Evolutionary conservation across 1,140 invertebrate genomes (phyloP).

Genomic region (Diprion similis): DNA sequence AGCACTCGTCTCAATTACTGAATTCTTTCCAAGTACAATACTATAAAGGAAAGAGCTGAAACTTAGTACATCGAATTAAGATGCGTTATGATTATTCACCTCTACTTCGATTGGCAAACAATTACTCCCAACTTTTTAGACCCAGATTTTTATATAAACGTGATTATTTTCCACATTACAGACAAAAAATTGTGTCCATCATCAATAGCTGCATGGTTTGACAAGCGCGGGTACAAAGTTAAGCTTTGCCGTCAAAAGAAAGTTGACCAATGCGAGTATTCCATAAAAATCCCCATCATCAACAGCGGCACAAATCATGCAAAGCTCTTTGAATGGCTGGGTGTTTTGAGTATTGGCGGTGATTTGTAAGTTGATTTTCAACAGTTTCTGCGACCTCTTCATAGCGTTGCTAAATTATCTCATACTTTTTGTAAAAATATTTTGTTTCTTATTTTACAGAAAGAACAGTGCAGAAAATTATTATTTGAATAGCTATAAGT

Average conservation of each 20-base stretch:
- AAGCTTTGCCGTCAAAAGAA: conserved; percentile 54
- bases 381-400: not conserved
- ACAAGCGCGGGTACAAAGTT: conserved; percentile 55
- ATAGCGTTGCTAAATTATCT: not conserved
- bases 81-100: no score
- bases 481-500: conserved; percentile 54
- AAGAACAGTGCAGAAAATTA: conserved; percentile 37
- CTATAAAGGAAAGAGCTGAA: no score
- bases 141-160: no score
- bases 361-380: conserved; percentile 49
- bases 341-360: conserved; percentile 57
- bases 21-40: not conserved
- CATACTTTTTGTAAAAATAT: conserved; percentile 2
- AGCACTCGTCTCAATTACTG: not conserved
- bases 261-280: conserved; percentile 44
- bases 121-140: no score
- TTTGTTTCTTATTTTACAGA: conserved; percentile 29
- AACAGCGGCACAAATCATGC: conserved; percentile 39
- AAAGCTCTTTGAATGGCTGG: conserved; percentile 65
- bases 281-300: conserved; percentile 51
- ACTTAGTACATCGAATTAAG: no score
- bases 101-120: no score
- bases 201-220: conserved; percentile 67
- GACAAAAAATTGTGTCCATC: conserved; percentile 65
- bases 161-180: conserved; percentile 38